These are phyloP conservation scores for Tychaedon coryphoeus DNA, from an alignment of 2,113 vertebrate species.

Conservation along the genomic window DNA sequence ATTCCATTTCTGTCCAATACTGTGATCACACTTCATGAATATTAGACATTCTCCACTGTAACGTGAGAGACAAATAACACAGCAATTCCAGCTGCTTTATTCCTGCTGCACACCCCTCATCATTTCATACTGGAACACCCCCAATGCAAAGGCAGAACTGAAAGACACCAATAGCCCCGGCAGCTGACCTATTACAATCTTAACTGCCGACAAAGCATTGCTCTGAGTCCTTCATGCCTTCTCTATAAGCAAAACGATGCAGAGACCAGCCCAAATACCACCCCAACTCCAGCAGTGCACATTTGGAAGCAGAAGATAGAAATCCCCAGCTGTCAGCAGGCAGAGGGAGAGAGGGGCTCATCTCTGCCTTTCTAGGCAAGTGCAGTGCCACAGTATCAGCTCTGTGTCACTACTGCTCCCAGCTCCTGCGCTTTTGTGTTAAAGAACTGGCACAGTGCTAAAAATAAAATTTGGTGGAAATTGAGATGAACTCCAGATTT, in stretches of 20 bases:
- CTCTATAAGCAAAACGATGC: not conserved
- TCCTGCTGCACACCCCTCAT: not conserved
- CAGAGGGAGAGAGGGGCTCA: not conserved
- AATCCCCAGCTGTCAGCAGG: not conserved
- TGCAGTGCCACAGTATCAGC: not conserved
- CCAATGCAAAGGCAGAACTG: not conserved
- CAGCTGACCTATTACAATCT: not conserved
- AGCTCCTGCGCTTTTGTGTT: not conserved
- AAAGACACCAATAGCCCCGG: not conserved
- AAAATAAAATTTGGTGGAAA: not conserved
- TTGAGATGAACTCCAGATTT: not conserved
- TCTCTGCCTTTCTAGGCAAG: not conserved
- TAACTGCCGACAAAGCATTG: not conserved
- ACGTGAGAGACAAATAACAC: not conserved
- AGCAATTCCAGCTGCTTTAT: not conserved
- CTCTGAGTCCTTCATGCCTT: not conserved
- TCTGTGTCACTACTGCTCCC: not conserved
- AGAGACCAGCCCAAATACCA: not conserved
- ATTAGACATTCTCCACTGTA: not conserved
- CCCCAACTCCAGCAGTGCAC: not conserved
- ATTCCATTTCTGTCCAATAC: not conserved
- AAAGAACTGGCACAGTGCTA: not conserved
- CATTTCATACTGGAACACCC: not conserved
- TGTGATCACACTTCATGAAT: slow-evolving; percentile 17
- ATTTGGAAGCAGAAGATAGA: not conserved